Evolutionary conservation across 64 coral and sea anemone genomes (phyloP).

Genomic region (Trachythela sp.): DNA sequence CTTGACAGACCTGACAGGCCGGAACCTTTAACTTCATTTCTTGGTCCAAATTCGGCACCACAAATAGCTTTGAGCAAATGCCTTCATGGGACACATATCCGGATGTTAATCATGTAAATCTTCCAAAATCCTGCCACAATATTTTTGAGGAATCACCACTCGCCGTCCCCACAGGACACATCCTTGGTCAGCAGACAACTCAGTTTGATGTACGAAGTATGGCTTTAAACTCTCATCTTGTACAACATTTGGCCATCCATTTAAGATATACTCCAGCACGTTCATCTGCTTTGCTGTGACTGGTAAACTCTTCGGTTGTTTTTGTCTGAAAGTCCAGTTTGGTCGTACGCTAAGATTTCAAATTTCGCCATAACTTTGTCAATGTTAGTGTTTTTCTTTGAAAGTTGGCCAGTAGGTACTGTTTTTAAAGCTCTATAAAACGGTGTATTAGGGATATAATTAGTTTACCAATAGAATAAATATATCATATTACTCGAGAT

Average conservation of each 20-base stretch:
- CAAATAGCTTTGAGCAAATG: slow-evolving; percentile 3
- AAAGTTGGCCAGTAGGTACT: no score
- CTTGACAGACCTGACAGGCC: slow-evolving; percentile 4
- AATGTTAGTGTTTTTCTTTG: no score
- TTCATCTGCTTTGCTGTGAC: background rate
- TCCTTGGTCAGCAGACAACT: background rate
- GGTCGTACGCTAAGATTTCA: no score
- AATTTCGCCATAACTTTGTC: no score
- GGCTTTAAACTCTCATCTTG: background rate
- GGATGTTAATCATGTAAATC: slow-evolving; percentile 27
- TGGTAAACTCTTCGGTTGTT: no score
- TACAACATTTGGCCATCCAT: background rate
- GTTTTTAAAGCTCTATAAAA: no score
- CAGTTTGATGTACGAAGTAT: background rate
- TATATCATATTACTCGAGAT: no score
- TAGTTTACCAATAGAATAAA: no score
- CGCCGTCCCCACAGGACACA: slow-evolving; percentile 16
- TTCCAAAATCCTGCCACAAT: background rate
- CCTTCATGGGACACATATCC: slow-evolving; percentile 1
- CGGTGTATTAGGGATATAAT: no score
- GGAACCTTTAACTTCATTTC: slow-evolving; percentile 2
- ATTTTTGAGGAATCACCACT: slow-evolving; percentile 11
- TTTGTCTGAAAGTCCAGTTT: no score
- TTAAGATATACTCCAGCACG: background rate
- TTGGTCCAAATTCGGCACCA: slow-evolving; percentile 10